Conservation (phyloP, 2,888 invertebrate species). For the Drosophila multiciliata region DNA sequence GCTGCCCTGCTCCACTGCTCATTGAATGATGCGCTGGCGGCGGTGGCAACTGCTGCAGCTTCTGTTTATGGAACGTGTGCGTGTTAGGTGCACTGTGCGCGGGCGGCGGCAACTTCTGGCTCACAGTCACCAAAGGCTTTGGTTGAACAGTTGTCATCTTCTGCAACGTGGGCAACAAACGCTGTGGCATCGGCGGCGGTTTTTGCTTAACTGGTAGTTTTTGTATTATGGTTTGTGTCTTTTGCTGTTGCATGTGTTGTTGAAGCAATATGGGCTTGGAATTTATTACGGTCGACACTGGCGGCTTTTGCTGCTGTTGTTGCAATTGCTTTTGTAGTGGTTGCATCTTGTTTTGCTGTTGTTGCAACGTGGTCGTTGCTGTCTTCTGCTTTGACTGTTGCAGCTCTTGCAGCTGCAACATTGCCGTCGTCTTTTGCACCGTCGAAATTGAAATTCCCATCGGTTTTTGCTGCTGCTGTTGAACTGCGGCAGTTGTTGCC, state of each 20-base stretch:
- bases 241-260: constrained; percentile 26
- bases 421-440: constrained; percentile 22
- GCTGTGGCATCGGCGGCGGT: constrained; percentile 30
- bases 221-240: constrained; percentile 16
- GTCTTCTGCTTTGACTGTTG: constrained; percentile 3
- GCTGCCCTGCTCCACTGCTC: background rate
- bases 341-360: constrained; percentile 11
- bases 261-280: constrained; percentile 25
- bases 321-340: constrained; percentile 8
- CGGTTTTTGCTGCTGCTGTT: constrained; percentile 2
- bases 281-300: background rate
- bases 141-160: constrained; percentile 16
- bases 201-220: constrained; percentile 26
- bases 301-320: constrained; percentile 13
- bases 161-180: constrained; percentile 48
- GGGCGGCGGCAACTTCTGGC: constrained; percentile 25
- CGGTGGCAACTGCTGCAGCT: constrained; percentile 9
- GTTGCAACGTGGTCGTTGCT: constrained; percentile 17
- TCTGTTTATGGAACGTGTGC: constrained; percentile 19
- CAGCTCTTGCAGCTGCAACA: constrained; percentile 22
- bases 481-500: background rate
- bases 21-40: constrained; percentile 22
- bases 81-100: constrained; percentile 24
- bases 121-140: constrained; percentile 10
- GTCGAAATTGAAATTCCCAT: constrained; percentile 15